Base-by-base conservation (phyloP, 2,797 vertebrate genomes). In the Pagetopsis macropterus region DNA sequence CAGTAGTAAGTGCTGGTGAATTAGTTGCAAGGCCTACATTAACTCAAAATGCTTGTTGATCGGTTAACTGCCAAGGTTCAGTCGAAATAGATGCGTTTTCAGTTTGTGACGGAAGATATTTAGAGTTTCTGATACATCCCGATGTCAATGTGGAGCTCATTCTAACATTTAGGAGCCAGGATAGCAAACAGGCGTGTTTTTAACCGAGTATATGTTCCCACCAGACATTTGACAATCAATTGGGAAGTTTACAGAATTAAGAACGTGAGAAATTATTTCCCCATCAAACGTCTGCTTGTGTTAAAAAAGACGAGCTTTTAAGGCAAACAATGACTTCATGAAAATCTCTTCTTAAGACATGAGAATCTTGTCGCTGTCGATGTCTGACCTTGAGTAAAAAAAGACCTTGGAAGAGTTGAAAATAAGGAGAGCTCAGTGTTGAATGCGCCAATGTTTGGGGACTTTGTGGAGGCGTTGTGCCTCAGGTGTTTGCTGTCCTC, bases 401-500 rank as follows among this genome's bases (percentile, higher is more conserved):
- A 63, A 33, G 59, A 37, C 3, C 23, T 27, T 23, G 23, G 2
- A 27, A 27, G 23, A 27, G 21, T 68, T 71, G 81, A 69, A 87
- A 86, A 91, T 84, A 65, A 85, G 72, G 37, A 33, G 68, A 82
- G 67, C 55, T 79, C 78, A 70, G 58, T 10, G 31, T 65, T 75
- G 81, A 70, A 27, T 46, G 11, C 61, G 31, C 75, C 68, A 76
- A 43, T 85, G 61, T 81, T 73, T 52, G 75, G 73, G 83, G 84
- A 76, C 67, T 82, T 23, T 68, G 78, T 31, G 81, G 63, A 81
- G 79, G 84, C 58, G 66, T 52, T 12, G 67, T 2, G 83, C 85
- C 82, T 85, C 84, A 68, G 89, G 89, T 89, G 81, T 87, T 85
- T 85, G 83, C 76, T 81, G 85, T 89, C 80, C 82, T 89, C 79